phyloP scores from a whole-genome alignment of 1,140 invertebrate genomes.

The Papilio glaucus region DNA sequence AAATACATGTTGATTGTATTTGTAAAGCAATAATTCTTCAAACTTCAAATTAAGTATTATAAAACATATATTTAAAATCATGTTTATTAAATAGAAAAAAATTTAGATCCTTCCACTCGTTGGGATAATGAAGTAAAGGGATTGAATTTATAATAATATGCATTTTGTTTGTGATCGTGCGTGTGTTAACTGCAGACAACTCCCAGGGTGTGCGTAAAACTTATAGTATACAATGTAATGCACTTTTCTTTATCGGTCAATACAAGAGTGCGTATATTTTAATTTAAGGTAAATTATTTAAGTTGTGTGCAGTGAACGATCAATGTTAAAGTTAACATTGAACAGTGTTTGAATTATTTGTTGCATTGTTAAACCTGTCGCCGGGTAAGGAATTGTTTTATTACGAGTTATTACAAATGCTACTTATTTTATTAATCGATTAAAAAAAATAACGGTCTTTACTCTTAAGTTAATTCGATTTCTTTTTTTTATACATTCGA shows the following conservation, averaged over 20 bases:
- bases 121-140: not conserved
- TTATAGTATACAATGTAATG: constrained; percentile 39
- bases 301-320: constrained; percentile 46
- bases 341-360: constrained; percentile 47
- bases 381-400: constrained; percentile 65
- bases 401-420: constrained; percentile 35
- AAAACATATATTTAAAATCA: not conserved
- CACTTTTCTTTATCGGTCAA: constrained; percentile 40
- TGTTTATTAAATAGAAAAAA: not conserved
- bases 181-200: not conserved
- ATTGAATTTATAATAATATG: not conserved
- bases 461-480: not conserved
- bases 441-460: not conserved
- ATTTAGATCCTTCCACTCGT: no score
- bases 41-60: not conserved
- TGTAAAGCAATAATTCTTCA: not conserved
- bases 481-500: no score
- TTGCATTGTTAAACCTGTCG: constrained; percentile 61
- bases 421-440: not conserved
- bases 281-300: not conserved
- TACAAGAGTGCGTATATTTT: not conserved
- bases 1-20: not conserved
- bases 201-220: constrained; percentile 22
- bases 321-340: constrained; percentile 43
- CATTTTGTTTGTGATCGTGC: constrained; percentile 37